Evolutionary conservation across 2,888 invertebrate genomes (phyloP).

Genomic region (Drosophila nr. medialis): DNA sequence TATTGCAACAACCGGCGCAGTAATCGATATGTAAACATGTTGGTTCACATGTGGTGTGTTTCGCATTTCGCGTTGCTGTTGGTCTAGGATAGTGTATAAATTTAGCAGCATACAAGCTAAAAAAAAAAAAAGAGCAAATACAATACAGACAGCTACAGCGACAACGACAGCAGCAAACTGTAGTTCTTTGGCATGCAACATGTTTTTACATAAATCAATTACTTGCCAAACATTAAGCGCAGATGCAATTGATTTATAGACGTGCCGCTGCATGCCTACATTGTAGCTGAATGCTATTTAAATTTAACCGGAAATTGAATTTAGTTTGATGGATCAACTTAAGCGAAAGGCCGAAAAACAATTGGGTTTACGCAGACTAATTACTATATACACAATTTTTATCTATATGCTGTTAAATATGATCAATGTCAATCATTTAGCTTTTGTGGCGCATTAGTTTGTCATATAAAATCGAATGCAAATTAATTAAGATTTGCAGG

Average conservation of each 20-base stretch:
- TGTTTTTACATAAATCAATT: conserved; percentile 81
- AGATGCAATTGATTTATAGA: conserved; percentile 53
- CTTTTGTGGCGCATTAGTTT: conserved; percentile 25
- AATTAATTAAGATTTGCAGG: conserved; percentile 68
- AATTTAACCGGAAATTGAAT: conserved; percentile 49
- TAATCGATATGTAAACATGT: conserved; percentile 78
- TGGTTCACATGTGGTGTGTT: conserved; percentile 39
- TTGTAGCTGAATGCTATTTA: conserved; percentile 8
- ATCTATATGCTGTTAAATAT: conserved; percentile 35
- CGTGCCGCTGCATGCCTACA: conserved; percentile 5
- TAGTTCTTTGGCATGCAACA: conserved; percentile 70
- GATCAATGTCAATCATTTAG: conserved; percentile 58
- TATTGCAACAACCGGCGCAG: conserved; percentile 57
- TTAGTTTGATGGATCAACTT: conserved; percentile 18
- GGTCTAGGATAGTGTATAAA: conserved; percentile 62
- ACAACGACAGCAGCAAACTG: conserved; percentile 64
- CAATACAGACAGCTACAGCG: conserved; percentile 23
- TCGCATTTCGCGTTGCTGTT: conserved; percentile 7
- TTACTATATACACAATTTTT: not conserved
- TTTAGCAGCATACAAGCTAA: conserved; percentile 65
- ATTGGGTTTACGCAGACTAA: conserved; percentile 18
- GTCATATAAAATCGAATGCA: conserved; percentile 65
- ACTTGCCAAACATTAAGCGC: conserved; percentile 71
- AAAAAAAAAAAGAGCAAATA: conserved; percentile 22
- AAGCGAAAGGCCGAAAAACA: conserved; percentile 5